Conservation (phyloP, 1,140 invertebrate genomes). For the Drosophila miranda region DNA sequence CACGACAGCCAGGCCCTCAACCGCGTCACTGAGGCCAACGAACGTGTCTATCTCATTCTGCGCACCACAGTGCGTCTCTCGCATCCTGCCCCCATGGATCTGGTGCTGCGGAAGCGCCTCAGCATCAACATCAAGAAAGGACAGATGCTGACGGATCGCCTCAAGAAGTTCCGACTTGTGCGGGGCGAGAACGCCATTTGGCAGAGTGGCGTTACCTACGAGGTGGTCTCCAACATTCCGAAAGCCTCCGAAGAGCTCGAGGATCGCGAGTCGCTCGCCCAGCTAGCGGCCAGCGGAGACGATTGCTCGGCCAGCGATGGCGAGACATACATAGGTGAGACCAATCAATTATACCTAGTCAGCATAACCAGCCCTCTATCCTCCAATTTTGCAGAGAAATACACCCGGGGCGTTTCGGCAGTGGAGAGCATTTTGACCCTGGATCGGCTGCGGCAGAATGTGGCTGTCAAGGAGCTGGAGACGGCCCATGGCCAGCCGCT, state of each 20-base stretch:
- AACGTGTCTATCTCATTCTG: constrained; percentile 95
- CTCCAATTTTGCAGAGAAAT: constrained; percentile 90
- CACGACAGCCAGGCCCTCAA: constrained; percentile 95
- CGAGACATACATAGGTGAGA: constrained; percentile 96
- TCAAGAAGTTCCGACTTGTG: constrained; percentile 81
- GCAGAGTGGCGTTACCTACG: constrained; percentile 95
- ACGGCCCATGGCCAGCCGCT: constrained; percentile 90
- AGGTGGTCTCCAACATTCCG: constrained; percentile 99
- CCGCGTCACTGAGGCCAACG: constrained; percentile 92
- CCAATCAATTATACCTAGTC: neutral
- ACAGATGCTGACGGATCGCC: constrained; percentile 91
- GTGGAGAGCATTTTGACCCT: constrained; percentile 98
- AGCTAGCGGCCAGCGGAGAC: constrained; percentile 96
- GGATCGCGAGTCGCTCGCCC: constrained; percentile 97
- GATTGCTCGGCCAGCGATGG: constrained; percentile 91
- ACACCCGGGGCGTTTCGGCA: constrained; percentile 97
- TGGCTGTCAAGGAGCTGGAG: constrained; percentile 95
- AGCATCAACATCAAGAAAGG: constrained; percentile 97
- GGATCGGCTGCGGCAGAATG: constrained; percentile 95
- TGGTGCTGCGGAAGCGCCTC: constrained; percentile 96
- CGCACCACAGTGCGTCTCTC: constrained; percentile 96
- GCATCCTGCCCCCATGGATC: constrained; percentile 97
- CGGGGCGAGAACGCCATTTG: constrained; percentile 84
- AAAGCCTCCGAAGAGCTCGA: constrained; percentile 98
- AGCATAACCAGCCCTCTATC: neutral